Conservation (phyloP, 2,113 vertebrate species). For the Ia io region DNA sequence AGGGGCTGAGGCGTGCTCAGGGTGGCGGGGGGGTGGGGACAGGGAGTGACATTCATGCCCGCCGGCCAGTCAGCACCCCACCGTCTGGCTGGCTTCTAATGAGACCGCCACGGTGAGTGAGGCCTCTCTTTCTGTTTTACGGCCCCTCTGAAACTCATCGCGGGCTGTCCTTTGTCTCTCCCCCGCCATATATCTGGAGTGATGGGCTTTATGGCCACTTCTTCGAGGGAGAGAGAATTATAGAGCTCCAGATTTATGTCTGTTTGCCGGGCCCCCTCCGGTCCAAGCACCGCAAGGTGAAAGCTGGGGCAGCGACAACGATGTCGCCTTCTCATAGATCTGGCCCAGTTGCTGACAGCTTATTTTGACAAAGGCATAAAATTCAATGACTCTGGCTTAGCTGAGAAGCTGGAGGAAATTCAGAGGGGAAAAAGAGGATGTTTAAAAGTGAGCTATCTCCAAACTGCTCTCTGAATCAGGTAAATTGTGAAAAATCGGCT, state of each 20-base stretch:
- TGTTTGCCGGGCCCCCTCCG: constrained; percentile 11
- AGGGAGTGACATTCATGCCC: background rate
- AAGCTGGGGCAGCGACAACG: background rate
- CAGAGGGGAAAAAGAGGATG: background rate
- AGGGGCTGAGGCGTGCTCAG: background rate
- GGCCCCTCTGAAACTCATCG: constrained; percentile 8
- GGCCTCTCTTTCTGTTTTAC: constrained; percentile 56
- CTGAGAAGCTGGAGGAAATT: constrained; percentile 31
- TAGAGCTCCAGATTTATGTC: constrained; percentile 55
- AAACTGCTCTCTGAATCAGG: background rate
- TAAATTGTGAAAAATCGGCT: background rate
- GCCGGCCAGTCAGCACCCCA: background rate
- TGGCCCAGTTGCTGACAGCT: constrained; percentile 46
- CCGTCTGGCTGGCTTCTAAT: constrained; percentile 1
- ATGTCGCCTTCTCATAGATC: constrained; percentile 31
- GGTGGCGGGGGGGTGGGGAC: background rate
- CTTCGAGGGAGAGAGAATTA: constrained; percentile 50
- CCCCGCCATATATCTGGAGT: constrained; percentile 49
- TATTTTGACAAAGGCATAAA: constrained; percentile 68
- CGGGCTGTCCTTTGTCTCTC: constrained; percentile 45
- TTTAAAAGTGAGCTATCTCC: background rate
- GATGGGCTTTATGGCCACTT: constrained; percentile 59
- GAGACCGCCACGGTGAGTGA: background rate
- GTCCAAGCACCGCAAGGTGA: constrained; percentile 48
- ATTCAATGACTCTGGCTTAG: constrained; percentile 47